A percentile compares a stretch with the other conserved stretches of the same genome.
These are phyloP conservation scores for Perognathus longimembris DNA, from an alignment of 2,113 vertebrate species.

Conservation along the genomic window DNA sequence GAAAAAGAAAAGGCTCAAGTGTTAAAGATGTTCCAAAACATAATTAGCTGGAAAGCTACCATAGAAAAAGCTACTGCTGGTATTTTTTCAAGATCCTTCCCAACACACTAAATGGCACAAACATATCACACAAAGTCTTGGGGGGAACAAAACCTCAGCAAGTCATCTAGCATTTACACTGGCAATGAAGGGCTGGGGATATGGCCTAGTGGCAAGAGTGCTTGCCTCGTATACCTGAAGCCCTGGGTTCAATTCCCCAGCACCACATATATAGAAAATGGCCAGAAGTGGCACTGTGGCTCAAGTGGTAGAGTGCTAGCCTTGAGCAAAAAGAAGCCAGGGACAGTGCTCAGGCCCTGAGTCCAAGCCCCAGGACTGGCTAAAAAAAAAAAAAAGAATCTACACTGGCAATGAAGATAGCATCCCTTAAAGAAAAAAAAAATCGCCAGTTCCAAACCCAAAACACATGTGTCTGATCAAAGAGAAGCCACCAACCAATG, in stretches of 20 bases:
- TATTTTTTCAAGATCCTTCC: background rate
- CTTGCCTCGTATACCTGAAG: too few relatives aligned
- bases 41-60: constrained; percentile 1
- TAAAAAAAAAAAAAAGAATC: background rate
- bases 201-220: too few relatives aligned
- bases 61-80: background rate
- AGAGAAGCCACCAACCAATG: background rate
- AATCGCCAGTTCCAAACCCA: background rate
- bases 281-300: too few relatives aligned
- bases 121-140: background rate
- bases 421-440: background rate
- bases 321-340: too few relatives aligned
- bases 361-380: too few relatives aligned
- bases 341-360: too few relatives aligned
- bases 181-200: too few relatives aligned
- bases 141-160: background rate
- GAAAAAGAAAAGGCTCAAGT: background rate
- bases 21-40: constrained; percentile 1
- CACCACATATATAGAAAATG: too few relatives aligned
- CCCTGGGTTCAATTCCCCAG: too few relatives aligned
- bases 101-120: background rate
- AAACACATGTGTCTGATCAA: background rate
- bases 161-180: background rate
- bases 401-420: background rate
- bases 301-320: too few relatives aligned